Conservation (phyloP, 2,888 invertebrate genomes). For the Tryphoninae sp. region DNA sequence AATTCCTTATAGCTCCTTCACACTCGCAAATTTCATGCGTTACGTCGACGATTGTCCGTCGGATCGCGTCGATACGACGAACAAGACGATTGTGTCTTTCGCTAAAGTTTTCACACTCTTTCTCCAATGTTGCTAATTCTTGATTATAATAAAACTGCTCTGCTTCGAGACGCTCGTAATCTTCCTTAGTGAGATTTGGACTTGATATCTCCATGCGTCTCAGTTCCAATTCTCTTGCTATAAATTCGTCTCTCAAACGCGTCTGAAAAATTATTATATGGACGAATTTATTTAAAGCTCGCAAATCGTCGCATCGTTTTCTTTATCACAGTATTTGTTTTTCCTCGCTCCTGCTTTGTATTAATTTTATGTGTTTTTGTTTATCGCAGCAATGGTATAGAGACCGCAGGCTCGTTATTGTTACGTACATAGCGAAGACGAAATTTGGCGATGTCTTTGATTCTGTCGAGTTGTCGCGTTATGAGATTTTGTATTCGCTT, state of each 20-base stretch:
- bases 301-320: slow-evolving; percentile 2
- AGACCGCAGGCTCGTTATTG: slow-evolving; percentile 48
- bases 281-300: slow-evolving; percentile 1
- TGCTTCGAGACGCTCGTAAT: slow-evolving; percentile 65
- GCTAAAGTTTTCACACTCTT: slow-evolving; percentile 12
- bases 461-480: slow-evolving; percentile 60
- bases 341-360: neutral
- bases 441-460: slow-evolving; percentile 62
- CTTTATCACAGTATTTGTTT: slow-evolving; percentile 11
- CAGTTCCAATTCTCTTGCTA: slow-evolving; percentile 47
- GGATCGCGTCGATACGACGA: slow-evolving; percentile 7
- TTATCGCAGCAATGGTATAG: slow-evolving; percentile 51
- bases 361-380: neutral
- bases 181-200: slow-evolving; percentile 63
- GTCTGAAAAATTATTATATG: slow-evolving; percentile 57
- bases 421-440: slow-evolving; percentile 65
- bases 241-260: slow-evolving; percentile 60
- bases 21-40: slow-evolving; percentile 27
- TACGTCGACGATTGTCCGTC: slow-evolving; percentile 23
- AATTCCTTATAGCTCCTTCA: neutral
- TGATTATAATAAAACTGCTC: slow-evolving; percentile 63
- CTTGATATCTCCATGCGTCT: slow-evolving; percentile 34
- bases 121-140: slow-evolving; percentile 36
- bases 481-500: slow-evolving; percentile 59
- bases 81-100: slow-evolving; percentile 13